These are phyloP conservation scores for Chionoecetes opilio DNA, from an alignment of 1,140 invertebrate species.

Conservation along the genomic window DNA sequence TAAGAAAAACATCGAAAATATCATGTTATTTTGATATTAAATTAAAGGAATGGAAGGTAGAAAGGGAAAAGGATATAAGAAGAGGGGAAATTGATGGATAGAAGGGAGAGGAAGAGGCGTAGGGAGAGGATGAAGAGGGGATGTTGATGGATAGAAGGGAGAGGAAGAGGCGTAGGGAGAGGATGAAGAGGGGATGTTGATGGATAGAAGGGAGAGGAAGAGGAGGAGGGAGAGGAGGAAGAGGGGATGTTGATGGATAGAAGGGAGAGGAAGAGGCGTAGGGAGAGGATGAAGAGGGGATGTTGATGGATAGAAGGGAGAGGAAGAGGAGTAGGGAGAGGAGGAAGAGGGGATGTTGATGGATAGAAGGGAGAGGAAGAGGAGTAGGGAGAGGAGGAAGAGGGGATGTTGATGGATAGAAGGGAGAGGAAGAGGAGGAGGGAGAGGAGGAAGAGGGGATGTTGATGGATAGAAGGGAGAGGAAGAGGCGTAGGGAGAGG, in stretches of 20 bases:
- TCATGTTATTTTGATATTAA: too few species aligned
- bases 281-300: not conserved
- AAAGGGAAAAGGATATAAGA: not conserved
- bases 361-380: not conserved
- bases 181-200: not conserved
- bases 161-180: not conserved
- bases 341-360: not conserved
- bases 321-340: not conserved
- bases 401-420: too few species aligned
- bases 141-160: too few species aligned
- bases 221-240: not conserved
- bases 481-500: too few species aligned
- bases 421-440: not conserved
- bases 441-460: not conserved
- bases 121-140: not conserved
- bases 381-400: too few species aligned
- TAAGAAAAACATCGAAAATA: too few species aligned
- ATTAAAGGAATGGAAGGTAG: not conserved
- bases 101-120: not conserved
- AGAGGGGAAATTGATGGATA: not conserved
- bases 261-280: too few species aligned
- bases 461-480: not conserved
- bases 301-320: too few species aligned
- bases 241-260: too few species aligned
- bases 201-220: not conserved